A percentile compares a stretch with the other conserved stretches of the same genome.
phyloP scores from a whole-genome alignment of 2,113 vertebrate genomes.

The Microcebus murinus region DNA sequence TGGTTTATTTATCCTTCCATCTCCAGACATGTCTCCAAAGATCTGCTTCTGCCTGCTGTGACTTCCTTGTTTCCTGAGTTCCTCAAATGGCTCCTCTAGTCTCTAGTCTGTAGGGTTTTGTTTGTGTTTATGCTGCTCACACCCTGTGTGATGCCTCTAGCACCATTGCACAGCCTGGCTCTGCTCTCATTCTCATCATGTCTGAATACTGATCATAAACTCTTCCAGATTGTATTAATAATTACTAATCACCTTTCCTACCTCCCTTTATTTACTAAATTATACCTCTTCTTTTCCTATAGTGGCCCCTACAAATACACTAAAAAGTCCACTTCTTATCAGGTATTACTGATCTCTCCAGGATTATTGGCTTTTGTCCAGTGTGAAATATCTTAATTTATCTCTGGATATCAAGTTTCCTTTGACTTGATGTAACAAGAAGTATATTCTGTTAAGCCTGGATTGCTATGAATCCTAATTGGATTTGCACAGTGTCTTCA shows the following conservation, averaged over 20 bases:
- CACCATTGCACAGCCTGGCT: neutral
- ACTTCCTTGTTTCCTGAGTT: neutral
- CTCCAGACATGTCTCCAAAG: neutral
- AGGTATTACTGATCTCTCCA: neutral
- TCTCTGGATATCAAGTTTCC: neutral
- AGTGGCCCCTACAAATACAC: neutral
- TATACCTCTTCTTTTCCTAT: neutral
- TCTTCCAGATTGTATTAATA: neutral
- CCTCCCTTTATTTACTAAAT: neutral
- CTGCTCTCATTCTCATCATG: neutral
- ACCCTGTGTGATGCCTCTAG: neutral
- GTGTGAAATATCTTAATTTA: neutral
- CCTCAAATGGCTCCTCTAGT: neutral
- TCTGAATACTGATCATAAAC: neutral
- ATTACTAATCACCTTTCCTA: neutral
- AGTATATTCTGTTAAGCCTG: neutral
- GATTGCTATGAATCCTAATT: neutral
- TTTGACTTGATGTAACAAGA: neutral
- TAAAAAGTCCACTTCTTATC: neutral
- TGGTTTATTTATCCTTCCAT: no score
- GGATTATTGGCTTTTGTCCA: neutral
- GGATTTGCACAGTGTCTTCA: neutral
- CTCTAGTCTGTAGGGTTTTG: neutral
- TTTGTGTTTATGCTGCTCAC: neutral
- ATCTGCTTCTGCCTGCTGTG: neutral